A percentile compares a stretch with the other conserved stretches of the same genome.
phyloP scores from a whole-genome alignment of 2,888 invertebrate genomes.

The Proisotoma minuta region DNA sequence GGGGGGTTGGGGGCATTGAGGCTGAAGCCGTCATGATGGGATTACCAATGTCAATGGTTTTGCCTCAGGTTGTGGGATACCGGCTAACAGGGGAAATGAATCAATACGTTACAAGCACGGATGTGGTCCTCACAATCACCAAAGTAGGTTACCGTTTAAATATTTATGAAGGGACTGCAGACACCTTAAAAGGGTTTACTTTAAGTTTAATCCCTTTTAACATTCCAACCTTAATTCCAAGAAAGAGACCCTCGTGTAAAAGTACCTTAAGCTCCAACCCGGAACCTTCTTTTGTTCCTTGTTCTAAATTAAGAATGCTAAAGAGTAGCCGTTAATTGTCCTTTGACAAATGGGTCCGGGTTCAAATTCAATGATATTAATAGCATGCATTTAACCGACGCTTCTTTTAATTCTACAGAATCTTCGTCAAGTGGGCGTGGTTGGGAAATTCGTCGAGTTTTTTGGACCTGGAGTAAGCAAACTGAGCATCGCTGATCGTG shows the following conservation, averaged over 20 bases:
- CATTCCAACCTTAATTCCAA: too few relatives aligned
- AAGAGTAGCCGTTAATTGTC: too few relatives aligned
- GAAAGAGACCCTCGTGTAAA: too few relatives aligned
- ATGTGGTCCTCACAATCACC: slow-evolving; percentile 93
- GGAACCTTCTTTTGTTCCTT: too few relatives aligned
- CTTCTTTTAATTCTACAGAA: slow-evolving; percentile 56
- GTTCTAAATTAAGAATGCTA: too few relatives aligned
- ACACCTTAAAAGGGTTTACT: too few relatives aligned
- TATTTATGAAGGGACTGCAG: background rate
- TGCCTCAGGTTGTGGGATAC: slow-evolving; percentile 95
- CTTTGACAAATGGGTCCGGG: too few relatives aligned
- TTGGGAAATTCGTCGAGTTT: slow-evolving; percentile 98
- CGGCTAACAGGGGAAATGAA: slow-evolving; percentile 74
- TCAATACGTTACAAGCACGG: slow-evolving; percentile 87
- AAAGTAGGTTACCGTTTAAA: slow-evolving; percentile 70
- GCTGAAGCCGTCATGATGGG: slow-evolving; percentile 99
- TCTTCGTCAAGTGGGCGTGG: slow-evolving; percentile 87
- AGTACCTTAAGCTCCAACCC: too few relatives aligned
- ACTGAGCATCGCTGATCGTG: slow-evolving; percentile 91
- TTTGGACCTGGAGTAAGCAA: slow-evolving; percentile 88
- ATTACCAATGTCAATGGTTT: slow-evolving; percentile 94
- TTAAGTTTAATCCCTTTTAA: too few relatives aligned
- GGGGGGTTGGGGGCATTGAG: slow-evolving; percentile 96
- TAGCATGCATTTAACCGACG: too few relatives aligned
- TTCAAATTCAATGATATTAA: too few relatives aligned